phyloP scores from a whole-genome alignment of 2,888 invertebrate genomes.

The Thera obeliscata region DNA sequence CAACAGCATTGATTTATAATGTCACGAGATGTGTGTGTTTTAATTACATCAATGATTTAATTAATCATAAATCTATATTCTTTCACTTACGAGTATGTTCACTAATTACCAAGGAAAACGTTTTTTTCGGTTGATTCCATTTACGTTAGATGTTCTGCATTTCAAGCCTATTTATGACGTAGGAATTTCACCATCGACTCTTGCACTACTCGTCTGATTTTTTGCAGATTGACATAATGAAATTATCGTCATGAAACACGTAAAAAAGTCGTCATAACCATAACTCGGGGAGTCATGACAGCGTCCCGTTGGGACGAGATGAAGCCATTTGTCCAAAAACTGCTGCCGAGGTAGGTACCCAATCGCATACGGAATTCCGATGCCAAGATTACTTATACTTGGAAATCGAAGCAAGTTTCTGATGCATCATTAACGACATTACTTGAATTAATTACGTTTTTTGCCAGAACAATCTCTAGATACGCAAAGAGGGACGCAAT shows the following conservation, averaged over 20 bases:
- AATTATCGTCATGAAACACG: conserved; percentile 60
- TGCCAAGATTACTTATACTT: conserved; percentile 79
- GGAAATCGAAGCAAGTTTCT: conserved; percentile 73
- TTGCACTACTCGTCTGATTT: conserved; percentile 16
- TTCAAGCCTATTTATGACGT: conserved; percentile 7
- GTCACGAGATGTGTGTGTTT: too few relatives aligned
- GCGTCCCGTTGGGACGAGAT: conserved; percentile 65
- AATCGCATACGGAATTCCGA: conserved; percentile 77
- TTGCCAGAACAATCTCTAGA: conserved; percentile 44
- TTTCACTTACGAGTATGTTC: too few relatives aligned
- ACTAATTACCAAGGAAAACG: not conserved
- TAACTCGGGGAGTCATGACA: conserved; percentile 58
- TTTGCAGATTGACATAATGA: conserved; percentile 53
- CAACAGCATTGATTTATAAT: too few relatives aligned
- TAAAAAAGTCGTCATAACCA: conserved; percentile 68
- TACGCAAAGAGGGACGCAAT: conserved; percentile 39
- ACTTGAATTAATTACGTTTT: conserved; percentile 70
- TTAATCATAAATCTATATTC: too few relatives aligned
- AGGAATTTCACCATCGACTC: conserved; percentile 7
- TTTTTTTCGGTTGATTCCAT: not conserved
- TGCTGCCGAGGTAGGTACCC: conserved; percentile 47
- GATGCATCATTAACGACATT: conserved; percentile 79
- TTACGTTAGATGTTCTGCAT: not conserved
- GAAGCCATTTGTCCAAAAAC: conserved; percentile 82
- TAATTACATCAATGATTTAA: too few relatives aligned